Evolutionary conservation across 2,113 vertebrate genomes (phyloP), one percentile per base, ranked within the genome.

Genomic region (Alosa alosa): DNA sequence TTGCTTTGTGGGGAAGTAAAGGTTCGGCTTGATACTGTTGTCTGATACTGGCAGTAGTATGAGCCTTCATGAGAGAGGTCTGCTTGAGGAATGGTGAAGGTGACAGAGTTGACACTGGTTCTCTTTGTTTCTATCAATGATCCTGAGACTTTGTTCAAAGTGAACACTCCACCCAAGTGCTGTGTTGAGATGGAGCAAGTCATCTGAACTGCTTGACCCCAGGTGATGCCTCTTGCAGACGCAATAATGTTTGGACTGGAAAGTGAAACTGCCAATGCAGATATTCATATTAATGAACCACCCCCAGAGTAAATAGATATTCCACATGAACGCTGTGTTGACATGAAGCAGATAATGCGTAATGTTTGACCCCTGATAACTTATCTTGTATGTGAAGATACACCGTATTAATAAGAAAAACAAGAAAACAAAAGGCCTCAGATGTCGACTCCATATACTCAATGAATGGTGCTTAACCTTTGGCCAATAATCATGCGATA

Each of bases 31-130:
- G 83, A 84, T 4, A 84, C 83, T 84, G 39, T 68, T 18, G 57
- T 94, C 25, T 92, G 88, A 90, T 91, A 94, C 88, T 93, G 90
- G 87, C 94, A 94, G 83, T 88, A 93, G 87, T 94, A 94, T 0
- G 90, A 90, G 1, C 94, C 94, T n/a, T 39, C 90, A 0, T 91
- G 88, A 45, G 0, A 86, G 60, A 93, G 93, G 81, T 93, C 82
- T 18, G 86, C 91, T n/a, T 50, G 6, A n/a, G 85, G 88, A 50
- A 94, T 86, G 45, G 0, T 44, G 81, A 94, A 94, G 6, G 85
- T 91, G 15, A 46, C 88, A 13, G 86, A 86, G 7, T 91, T 90
- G 0, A 84, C 44, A 0, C 25, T 72, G 1, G 25, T 31, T 3
- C 91, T 89, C 0, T 82, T 93, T 6, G 89, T 90, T 46, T 89